A percentile compares a stretch with the other conserved stretches of the same genome.
phyloP scores from a whole-genome alignment of 2,113 vertebrate genomes.

The Martes martes region DNA sequence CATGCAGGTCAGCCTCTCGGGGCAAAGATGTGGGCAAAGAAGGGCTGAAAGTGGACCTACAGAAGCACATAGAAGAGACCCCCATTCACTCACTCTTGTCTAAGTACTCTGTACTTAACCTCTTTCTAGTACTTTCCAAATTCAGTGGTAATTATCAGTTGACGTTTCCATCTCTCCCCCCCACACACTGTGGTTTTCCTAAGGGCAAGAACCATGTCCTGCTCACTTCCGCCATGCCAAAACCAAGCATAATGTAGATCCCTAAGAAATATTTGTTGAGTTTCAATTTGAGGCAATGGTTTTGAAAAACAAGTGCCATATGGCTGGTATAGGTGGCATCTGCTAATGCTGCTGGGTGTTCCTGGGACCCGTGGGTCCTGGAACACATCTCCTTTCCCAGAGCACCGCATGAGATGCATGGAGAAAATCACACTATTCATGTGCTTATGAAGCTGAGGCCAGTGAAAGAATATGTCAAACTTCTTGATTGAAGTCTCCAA shows the following conservation, averaged over 20 bases:
- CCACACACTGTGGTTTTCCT: background rate
- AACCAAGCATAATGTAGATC: background rate
- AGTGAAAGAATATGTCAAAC: background rate
- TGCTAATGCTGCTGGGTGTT: conserved; percentile 39
- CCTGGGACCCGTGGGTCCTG: background rate
- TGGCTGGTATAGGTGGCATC: conserved; percentile 40
- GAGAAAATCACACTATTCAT: background rate
- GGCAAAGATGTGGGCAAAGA: background rate
- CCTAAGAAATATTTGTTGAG: conserved; percentile 47
- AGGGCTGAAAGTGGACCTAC: background rate
- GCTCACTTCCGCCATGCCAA: background rate
- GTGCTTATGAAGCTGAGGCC: background rate
- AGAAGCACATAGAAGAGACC: background rate
- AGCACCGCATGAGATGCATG: conserved; percentile 16
- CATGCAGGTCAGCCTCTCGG: background rate
- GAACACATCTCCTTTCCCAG: conserved; percentile 31
- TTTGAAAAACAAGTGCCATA: conserved; percentile 64
- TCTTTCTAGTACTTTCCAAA: background rate
- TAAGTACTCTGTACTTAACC: background rate
- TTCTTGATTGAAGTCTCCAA: background rate
- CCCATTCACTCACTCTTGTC: background rate
- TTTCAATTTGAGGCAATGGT: conserved; percentile 47
- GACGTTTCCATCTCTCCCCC: background rate
- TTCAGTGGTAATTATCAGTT: background rate
- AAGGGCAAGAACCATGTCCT: background rate